Percentiles rank a stretch among this genome's conserved stretches.
Conservation (phyloP, 2,888 invertebrate species). For the Salticus scenicus region DNA sequence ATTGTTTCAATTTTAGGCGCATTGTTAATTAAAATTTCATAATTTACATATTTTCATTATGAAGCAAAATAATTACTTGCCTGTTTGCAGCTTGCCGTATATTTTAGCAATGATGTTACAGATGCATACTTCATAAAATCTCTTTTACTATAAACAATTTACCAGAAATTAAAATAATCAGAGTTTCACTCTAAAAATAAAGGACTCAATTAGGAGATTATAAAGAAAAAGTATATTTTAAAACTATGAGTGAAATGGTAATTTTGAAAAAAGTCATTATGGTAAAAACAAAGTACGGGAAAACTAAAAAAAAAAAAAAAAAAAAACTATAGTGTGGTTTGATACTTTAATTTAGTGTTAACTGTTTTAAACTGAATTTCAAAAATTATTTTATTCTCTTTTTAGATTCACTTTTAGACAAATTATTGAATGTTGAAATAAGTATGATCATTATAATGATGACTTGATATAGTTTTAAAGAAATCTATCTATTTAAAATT, state of each 20-base stretch:
- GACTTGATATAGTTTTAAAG: too few species aligned
- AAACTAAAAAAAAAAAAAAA: too few species aligned
- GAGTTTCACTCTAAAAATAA: too few species aligned
- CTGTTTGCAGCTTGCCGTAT: constrained; percentile 19
- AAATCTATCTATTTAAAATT: too few species aligned
- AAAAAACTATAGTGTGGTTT: too few species aligned
- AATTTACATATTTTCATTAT: constrained; percentile 46
- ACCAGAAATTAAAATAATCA: background rate
- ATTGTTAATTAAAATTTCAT: constrained; percentile 56
- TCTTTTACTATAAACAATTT: constrained; percentile 1
- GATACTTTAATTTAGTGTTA: too few species aligned
- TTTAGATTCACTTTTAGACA: too few species aligned
- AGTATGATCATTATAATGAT: too few species aligned
- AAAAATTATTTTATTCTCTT: too few species aligned
- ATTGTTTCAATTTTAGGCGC: constrained; percentile 20
- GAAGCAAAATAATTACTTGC: constrained; percentile 41
- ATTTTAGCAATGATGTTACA: constrained; percentile 19
- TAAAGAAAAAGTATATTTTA: background rate
- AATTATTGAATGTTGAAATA: too few species aligned
- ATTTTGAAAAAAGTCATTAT: background rate
- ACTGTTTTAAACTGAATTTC: too few species aligned
- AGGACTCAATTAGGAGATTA: background rate
- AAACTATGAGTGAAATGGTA: background rate
- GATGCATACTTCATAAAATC: background rate
- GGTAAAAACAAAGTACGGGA: too few species aligned